Evolutionary conservation across 1,140 invertebrate species (phyloP).

Genomic region (Drusus annulatus): DNA sequence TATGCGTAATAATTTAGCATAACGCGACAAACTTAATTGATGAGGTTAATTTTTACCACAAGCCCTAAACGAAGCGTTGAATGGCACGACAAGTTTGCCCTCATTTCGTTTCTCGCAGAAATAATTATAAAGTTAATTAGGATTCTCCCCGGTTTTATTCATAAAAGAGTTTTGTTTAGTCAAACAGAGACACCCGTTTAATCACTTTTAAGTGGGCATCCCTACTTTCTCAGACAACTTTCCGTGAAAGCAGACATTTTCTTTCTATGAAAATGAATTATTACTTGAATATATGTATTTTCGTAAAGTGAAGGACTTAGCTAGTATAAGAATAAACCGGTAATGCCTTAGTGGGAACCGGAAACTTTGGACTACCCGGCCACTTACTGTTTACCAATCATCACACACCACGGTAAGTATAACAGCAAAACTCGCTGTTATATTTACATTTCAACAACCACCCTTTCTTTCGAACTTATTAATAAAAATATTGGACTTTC

Average conservation of each 20-base stretch:
- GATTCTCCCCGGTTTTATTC: slow-evolving; percentile 34
- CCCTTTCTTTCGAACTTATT: no score
- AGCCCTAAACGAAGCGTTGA: neutral
- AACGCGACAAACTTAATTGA: slow-evolving; percentile 7
- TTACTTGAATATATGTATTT: no score
- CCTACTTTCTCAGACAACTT: neutral
- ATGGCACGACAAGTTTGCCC: neutral
- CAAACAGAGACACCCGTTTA: slow-evolving; percentile 40
- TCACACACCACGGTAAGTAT: neutral
- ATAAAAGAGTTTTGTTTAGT: slow-evolving; percentile 42
- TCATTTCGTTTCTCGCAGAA: slow-evolving; percentile 35
- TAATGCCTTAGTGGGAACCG: no score
- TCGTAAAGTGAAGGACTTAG: no score
- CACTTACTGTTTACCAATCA: no score
- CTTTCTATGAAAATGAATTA: neutral
- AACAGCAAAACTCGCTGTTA: no score
- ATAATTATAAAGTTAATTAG: slow-evolving; percentile 45
- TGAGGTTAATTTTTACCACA: slow-evolving; percentile 3
- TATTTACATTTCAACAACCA: no score
- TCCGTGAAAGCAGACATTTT: neutral
- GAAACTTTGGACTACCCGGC: no score
- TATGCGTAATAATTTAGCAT: no score
- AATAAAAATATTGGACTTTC: slow-evolving; percentile 55
- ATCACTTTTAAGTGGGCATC: slow-evolving; percentile 32
- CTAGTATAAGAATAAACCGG: no score